phyloP scores from a whole-genome alignment of 2,888 invertebrate species.

The Scaptomyza cyrtandrae region DNA sequence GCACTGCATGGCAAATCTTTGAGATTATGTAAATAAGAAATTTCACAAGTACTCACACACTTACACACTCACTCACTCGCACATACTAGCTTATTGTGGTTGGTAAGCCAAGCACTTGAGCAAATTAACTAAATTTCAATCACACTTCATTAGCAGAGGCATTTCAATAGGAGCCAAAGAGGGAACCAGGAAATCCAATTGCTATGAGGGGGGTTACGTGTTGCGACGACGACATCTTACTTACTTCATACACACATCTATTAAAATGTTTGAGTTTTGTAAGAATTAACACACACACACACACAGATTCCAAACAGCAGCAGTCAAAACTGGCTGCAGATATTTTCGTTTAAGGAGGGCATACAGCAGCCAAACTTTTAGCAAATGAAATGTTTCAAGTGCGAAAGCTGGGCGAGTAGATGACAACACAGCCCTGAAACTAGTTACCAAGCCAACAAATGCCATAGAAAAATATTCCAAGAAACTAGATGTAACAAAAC shows the following conservation, averaged over 20 bases:
- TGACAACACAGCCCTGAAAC: constrained; percentile 16
- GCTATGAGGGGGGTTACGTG: background rate
- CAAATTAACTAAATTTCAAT: constrained; percentile 82
- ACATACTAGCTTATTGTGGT: constrained; percentile 1
- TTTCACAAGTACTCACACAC: constrained; percentile 28
- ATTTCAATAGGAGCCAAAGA: constrained; percentile 55
- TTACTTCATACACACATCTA: background rate
- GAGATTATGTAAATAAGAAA: constrained; percentile 52
- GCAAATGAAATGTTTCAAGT: constrained; percentile 48
- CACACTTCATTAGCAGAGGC: constrained; percentile 79
- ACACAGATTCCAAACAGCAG: constrained; percentile 15
- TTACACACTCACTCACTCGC: constrained; percentile 19
- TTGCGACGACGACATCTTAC: background rate
- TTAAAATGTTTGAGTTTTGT: constrained; percentile 12
- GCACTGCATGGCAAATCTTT: constrained; percentile 42
- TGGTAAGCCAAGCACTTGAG: constrained; percentile 62
- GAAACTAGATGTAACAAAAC: background rate
- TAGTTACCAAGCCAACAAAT: constrained; percentile 33
- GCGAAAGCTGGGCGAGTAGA: constrained; percentile 2
- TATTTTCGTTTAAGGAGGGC: background rate
- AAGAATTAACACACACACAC: constrained; percentile 33
- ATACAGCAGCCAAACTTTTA: constrained; percentile 31
- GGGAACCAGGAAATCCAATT: constrained; percentile 8
- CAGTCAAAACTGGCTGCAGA: constrained; percentile 12
- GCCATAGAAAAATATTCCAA: constrained; percentile 14